phyloP scores from a whole-genome alignment of 2,113 vertebrate species.

The Elachura formosa region DNA sequence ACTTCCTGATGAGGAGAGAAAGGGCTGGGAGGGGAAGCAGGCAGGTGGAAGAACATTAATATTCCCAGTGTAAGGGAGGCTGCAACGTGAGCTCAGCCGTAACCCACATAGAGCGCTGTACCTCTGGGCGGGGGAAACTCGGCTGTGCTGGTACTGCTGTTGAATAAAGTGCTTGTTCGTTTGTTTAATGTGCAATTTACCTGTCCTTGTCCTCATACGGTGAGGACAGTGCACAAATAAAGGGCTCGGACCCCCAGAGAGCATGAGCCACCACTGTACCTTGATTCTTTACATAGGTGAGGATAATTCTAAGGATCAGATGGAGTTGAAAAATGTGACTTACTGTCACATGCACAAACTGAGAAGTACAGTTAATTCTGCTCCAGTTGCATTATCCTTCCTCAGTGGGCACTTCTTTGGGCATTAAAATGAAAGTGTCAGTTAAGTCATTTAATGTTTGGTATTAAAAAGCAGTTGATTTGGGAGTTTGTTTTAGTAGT shows the following conservation, averaged over 20 bases:
- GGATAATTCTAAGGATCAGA: neutral
- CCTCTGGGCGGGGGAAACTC: neutral
- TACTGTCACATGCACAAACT: accelerated
- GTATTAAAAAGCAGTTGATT: neutral
- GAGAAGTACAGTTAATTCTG: neutral
- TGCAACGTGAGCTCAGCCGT: neutral
- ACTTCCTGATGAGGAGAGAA: neutral
- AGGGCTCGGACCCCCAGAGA: neutral
- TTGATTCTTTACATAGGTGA: neutral
- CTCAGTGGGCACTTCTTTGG: neutral
- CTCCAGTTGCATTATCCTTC: neutral
- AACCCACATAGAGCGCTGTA: neutral
- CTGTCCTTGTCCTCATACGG: neutral
- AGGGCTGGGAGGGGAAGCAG: neutral
- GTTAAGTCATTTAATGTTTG: neutral
- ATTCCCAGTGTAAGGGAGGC: neutral
- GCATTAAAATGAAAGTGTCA: neutral
- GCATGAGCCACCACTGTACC: accelerated
- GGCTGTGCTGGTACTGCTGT: neutral
- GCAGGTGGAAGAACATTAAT: neutral
- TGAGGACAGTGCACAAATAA: neutral
- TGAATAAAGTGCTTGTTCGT: neutral
- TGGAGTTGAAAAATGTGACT: neutral
- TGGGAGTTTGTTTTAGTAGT: neutral
- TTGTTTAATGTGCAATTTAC: neutral